Conservation (phyloP, 2,888 invertebrate species). For the Hydriomena furcata region DNA sequence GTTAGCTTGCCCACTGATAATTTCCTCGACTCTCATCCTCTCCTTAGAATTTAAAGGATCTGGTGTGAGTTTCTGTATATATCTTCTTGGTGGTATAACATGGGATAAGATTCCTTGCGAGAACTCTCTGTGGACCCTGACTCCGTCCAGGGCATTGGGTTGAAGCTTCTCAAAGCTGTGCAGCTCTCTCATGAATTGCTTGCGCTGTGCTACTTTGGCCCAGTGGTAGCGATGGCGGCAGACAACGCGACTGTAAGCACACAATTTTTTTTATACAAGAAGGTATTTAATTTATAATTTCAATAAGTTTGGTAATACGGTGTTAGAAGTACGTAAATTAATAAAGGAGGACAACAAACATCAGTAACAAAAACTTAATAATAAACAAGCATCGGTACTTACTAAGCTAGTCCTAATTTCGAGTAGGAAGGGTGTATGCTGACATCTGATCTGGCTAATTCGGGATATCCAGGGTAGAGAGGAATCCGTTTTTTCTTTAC, state of each 20-base stretch:
- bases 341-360: no score
- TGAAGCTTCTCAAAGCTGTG: conserved; percentile 85
- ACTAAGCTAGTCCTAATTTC: conserved; percentile 84
- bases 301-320: no score
- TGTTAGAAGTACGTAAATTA: no score
- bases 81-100: conserved; percentile 69
- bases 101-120: conserved; percentile 82
- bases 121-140: conserved; percentile 86
- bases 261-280: no score
- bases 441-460: conserved; percentile 83
- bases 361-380: no score
- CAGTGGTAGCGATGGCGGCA: conserved; percentile 85
- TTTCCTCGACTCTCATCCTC: conserved; percentile 74
- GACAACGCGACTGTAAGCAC: conserved; percentile 80
- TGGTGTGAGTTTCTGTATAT: conserved; percentile 70
- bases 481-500: conserved; percentile 56
- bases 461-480: conserved; percentile 76
- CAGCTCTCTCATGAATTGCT: conserved; percentile 85
- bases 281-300: no score
- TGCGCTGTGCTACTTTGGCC: conserved; percentile 76
- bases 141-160: conserved; percentile 85
- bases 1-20: conserved; percentile 66
- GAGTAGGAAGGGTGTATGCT: conserved; percentile 85
- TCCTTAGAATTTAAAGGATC: conserved; percentile 66
- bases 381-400: conserved; percentile 67